phyloP scores from a whole-genome alignment of 2,797 vertebrate genomes.

The Sylvia borin region DNA sequence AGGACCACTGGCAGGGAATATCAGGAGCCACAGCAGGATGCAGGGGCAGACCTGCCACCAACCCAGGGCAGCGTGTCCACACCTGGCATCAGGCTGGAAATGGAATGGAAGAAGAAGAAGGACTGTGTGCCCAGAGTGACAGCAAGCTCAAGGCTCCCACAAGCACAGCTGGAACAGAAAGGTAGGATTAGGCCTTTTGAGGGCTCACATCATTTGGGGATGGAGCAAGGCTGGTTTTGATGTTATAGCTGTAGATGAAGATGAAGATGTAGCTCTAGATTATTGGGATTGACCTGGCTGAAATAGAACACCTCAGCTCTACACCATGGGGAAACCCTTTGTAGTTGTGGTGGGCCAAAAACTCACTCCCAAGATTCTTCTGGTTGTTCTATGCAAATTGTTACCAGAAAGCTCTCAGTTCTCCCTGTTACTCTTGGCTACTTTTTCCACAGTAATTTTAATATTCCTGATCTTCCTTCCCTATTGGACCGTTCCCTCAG shows the following conservation, averaged over 20 bases:
- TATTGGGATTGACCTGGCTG: neutral
- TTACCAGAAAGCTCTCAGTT: neutral
- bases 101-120: accelerated
- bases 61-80: neutral
- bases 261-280: neutral
- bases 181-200: too few species aligned
- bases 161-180: neutral
- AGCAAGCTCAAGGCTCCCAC: accelerated
- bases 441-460: neutral
- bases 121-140: neutral
- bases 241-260: neutral
- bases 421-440: neutral
- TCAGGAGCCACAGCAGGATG: neutral
- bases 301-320: neutral
- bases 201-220: accelerated
- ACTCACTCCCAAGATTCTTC: neutral
- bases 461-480: neutral
- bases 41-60: neutral
- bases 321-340: neutral
- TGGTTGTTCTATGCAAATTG: neutral
- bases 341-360: neutral
- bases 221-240: accelerated
- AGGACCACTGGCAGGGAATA: neutral
- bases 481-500: neutral
- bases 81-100: neutral